Percentiles rank a stretch among this genome's conserved stretches.
phyloP scores from a whole-genome alignment of 2,888 invertebrate genomes.

The Mesorhabditis belari region DNA sequence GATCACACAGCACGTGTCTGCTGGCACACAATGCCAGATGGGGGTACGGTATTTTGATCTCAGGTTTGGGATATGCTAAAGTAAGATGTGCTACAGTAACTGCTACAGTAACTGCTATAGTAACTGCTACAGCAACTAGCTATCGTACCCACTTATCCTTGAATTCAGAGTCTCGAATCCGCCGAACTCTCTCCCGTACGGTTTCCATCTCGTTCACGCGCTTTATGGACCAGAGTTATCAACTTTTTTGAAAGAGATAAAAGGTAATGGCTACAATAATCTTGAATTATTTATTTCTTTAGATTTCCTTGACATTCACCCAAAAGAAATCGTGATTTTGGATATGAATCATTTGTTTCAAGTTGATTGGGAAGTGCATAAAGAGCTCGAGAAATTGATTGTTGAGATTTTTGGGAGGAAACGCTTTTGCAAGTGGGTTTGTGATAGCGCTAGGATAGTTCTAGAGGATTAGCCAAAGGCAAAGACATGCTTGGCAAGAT shows the following conservation, averaged over 20 bases:
- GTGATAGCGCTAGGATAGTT: too few species aligned
- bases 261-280: conserved; percentile 1
- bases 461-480: too few species aligned
- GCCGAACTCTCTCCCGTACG: conserved; percentile 2
- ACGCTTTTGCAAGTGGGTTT: neutral
- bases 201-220: conserved; percentile 11
- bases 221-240: conserved; percentile 7
- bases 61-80: too few species aligned
- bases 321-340: conserved; percentile 13
- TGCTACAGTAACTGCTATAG: too few species aligned
- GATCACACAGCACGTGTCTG: conserved; percentile 19
- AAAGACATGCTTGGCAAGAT: too few species aligned
- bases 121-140: too few species aligned
- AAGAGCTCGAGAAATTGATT: neutral
- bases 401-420: neutral
- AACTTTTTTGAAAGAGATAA: conserved; percentile 1
- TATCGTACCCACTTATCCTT: too few species aligned
- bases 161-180: neutral
- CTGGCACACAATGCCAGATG: neutral
- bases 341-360: conserved; percentile 22
- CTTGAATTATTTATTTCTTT: neutral
- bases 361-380: conserved; percentile 2
- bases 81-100: too few species aligned
- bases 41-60: neutral
- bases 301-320: conserved; percentile 12